phyloP scores from a whole-genome alignment of 1,140 invertebrate species.

The Eubasilissa regina region DNA sequence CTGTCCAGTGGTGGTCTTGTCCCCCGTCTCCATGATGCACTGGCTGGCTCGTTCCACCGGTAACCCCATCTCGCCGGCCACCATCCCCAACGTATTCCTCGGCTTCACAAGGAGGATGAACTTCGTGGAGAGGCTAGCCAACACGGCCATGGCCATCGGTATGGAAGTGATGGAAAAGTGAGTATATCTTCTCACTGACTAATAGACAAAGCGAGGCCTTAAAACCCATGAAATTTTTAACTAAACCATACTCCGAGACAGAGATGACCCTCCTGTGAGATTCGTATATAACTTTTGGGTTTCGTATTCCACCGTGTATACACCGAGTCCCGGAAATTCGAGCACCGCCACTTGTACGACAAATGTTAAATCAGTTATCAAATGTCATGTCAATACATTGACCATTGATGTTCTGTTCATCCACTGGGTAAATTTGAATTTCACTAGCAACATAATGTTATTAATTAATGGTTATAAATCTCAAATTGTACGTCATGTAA shows the following conservation, averaged over 20 bases:
- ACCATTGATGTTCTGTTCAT: too few relatives aligned
- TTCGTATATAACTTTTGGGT: too few relatives aligned
- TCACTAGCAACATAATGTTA: too few relatives aligned
- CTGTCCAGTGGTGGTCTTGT: constrained; percentile 49
- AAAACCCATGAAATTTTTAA: too few relatives aligned
- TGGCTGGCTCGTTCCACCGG: constrained; percentile 47
- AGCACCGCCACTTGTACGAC: neutral
- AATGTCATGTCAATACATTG: too few relatives aligned
- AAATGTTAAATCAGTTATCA: neutral
- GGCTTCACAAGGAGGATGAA: constrained; percentile 25
- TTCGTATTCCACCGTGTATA: too few relatives aligned
- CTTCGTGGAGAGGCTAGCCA: constrained; percentile 30
- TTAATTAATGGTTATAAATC: too few relatives aligned
- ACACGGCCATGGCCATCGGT: constrained; percentile 27
- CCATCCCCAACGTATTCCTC: constrained; percentile 45
- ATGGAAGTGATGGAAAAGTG: constrained; percentile 50
- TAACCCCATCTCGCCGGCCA: constrained; percentile 40
- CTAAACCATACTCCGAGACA: too few relatives aligned
- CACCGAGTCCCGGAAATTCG: neutral
- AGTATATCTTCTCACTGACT: neutral
- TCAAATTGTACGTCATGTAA: too few relatives aligned
- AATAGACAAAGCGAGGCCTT: too few relatives aligned
- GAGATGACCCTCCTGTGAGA: too few relatives aligned
- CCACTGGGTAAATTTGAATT: too few relatives aligned
- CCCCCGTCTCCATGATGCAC: constrained; percentile 31